A percentile compares a stretch with the other conserved stretches of the same genome.
Conservation (phyloP, 1,140 invertebrate genomes). For the Octopus bimaculoides region DNA sequence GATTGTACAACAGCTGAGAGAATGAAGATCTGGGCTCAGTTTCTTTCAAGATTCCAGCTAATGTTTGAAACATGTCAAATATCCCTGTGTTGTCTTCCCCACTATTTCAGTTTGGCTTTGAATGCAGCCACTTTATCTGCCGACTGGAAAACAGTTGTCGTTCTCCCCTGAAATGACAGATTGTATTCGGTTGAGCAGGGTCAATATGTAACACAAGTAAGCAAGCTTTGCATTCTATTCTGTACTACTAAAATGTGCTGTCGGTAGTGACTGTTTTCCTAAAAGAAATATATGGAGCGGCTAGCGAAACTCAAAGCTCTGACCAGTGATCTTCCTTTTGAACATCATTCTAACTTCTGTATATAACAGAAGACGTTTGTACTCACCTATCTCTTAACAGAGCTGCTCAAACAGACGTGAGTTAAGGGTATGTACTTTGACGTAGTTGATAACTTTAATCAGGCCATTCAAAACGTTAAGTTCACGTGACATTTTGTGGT, state of each 20-base stretch:
- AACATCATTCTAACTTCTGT: neutral
- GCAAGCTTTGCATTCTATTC: conserved; percentile 5
- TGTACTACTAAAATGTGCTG: too few relatives aligned
- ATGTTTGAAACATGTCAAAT: conserved; percentile 95
- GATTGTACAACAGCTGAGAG: conserved; percentile 29
- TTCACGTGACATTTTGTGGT: conserved; percentile 24
- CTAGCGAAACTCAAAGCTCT: conserved; percentile 19
- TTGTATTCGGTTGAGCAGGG: neutral
- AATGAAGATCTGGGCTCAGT: conserved; percentile 7
- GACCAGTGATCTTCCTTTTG: conserved; percentile 18
- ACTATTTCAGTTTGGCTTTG: conserved; percentile 76
- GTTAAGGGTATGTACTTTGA: conserved; percentile 1
- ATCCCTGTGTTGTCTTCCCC: conserved; percentile 98
- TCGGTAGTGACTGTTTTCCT: conserved; percentile 2
- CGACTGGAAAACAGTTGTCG: conserved; percentile 94
- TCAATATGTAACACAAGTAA: neutral
- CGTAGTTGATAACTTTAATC: neutral
- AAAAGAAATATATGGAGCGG: neutral
- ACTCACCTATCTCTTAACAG: neutral
- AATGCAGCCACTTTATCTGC: conserved; percentile 99
- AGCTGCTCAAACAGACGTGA: conserved; percentile 8
- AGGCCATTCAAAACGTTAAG: conserved; percentile 11
- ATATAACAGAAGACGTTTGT: neutral
- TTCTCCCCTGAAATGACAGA: conserved; percentile 23
- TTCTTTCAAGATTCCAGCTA: conserved; percentile 52